Evolutionary conservation across 2,888 invertebrate genomes (phyloP).

Genomic region (Caenorhabditis sp.): DNA sequence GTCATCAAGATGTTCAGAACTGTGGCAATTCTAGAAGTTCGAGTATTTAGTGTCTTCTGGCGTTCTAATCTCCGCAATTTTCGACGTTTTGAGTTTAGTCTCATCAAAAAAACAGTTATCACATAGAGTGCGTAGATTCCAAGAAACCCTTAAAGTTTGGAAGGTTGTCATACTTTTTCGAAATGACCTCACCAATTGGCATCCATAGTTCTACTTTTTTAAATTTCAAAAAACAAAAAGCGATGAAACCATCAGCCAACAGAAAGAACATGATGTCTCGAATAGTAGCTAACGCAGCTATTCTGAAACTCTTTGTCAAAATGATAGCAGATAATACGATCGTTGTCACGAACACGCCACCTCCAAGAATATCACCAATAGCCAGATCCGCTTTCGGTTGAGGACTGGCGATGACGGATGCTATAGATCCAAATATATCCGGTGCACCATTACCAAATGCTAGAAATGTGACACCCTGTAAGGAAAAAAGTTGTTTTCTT

Average conservation of each 20-base stretch:
- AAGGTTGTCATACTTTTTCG: too few relatives aligned
- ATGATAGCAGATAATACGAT: conserved; percentile 76
- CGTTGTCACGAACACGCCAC: conserved; percentile 77
- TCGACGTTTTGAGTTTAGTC: conserved; percentile 17
- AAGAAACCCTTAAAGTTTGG: conserved; percentile 72
- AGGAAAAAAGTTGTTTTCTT: too few relatives aligned
- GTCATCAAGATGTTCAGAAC: conserved; percentile 26
- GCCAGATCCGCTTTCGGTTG: conserved; percentile 72
- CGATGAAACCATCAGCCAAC: conserved; percentile 73
- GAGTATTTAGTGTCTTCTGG: conserved; percentile 11
- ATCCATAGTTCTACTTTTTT: conserved; percentile 74
- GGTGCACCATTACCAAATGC: conserved; percentile 81
- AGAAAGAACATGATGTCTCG: conserved; percentile 73
- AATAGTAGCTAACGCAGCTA: conserved; percentile 10
- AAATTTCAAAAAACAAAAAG: conserved; percentile 73
- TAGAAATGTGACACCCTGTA: conserved; percentile 77
- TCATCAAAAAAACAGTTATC: conserved; percentile 72
- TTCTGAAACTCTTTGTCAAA: conserved; percentile 74
- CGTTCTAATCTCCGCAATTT: neutral
- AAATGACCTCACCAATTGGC: conserved; percentile 32
- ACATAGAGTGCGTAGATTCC: conserved; percentile 73
- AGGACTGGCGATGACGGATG: conserved; percentile 72
- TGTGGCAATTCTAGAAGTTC: conserved; percentile 25
- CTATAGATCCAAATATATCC: conserved; percentile 78
- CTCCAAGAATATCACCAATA: conserved; percentile 72